Conservation (phyloP, 2,888 invertebrate genomes). For the Archips xylosteana region DNA sequence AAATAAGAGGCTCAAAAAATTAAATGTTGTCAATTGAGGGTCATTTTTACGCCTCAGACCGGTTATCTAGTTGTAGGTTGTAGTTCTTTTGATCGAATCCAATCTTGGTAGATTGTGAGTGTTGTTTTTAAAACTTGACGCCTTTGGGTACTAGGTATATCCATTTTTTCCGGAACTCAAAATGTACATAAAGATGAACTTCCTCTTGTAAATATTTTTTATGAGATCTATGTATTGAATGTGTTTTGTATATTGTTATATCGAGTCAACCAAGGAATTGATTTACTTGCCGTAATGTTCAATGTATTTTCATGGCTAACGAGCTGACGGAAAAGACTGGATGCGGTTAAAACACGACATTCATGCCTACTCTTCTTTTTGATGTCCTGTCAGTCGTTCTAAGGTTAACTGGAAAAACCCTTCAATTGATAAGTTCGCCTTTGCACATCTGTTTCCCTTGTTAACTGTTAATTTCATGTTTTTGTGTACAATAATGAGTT, state of each 20-base stretch:
- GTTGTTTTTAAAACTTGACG: not conserved
- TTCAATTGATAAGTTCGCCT: too few species aligned
- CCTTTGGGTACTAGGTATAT: not conserved
- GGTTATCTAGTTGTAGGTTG: not conserved
- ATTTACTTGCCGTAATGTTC: not conserved
- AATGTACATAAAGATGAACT: conserved; percentile 5
- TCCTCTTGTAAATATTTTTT: conserved; percentile 30
- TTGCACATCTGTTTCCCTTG: too few species aligned
- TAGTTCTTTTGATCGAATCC: not conserved
- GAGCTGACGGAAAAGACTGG: too few species aligned
- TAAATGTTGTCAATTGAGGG: not conserved
- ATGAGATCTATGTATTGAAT: conserved; percentile 12
- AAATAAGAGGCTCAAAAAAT: too few species aligned
- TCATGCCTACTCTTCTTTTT: too few species aligned
- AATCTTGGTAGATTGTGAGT: not conserved
- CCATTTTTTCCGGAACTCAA: not conserved
- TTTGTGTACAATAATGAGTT: too few species aligned
- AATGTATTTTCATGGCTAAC: not conserved
- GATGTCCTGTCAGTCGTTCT: too few species aligned
- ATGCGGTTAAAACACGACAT: too few species aligned
- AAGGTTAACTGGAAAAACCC: too few species aligned
- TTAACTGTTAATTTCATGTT: too few species aligned
- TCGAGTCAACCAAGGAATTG: not conserved
- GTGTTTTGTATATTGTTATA: conserved; percentile 10
- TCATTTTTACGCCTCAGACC: not conserved